A percentile compares a stretch with the other conserved stretches of the same genome.
These are phyloP conservation scores for Acanthopleura granulata DNA, from an alignment of 2,888 invertebrate species.

Conservation along the genomic window DNA sequence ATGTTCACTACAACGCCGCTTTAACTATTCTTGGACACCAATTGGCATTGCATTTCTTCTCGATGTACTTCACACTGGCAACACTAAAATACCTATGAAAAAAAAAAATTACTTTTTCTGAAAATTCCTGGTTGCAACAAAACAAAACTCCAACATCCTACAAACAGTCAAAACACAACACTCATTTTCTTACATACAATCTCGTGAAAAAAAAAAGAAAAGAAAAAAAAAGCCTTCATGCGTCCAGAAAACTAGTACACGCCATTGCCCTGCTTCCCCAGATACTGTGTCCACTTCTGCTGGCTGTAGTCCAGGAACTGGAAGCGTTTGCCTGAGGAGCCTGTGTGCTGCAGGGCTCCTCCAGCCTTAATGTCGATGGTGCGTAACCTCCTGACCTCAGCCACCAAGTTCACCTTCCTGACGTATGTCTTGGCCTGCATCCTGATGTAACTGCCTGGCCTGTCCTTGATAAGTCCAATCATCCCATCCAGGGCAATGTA, in stretches of 20 bases:
- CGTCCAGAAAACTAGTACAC: not conserved
- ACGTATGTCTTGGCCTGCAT: constrained; percentile 20
- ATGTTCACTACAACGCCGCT: no score
- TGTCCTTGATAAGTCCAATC: constrained; percentile 24
- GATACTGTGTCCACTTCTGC: constrained; percentile 38
- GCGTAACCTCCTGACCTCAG: not conserved
- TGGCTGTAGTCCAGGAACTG: constrained; percentile 24
- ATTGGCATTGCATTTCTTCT: no score
- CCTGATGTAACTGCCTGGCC: constrained; percentile 23
- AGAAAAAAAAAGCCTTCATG: no score
- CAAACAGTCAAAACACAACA: no score
- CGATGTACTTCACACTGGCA: no score
- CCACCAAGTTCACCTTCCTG: constrained; percentile 26
- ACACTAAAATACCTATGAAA: no score
- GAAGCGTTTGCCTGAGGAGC: constrained; percentile 5
- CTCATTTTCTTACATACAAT: no score
- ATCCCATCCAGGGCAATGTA: constrained; percentile 40
- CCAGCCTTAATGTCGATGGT: not conserved
- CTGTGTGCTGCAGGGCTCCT: not conserved
- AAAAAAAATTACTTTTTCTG: no score
- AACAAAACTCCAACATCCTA: no score
- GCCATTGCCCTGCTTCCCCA: constrained; percentile 26
- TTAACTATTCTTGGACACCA: no score
- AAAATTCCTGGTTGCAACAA: no score
- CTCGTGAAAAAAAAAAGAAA: no score